Evolutionary conservation across 92 coral and sea anemone genomes (phyloP).

Genomic region (Plumapathes pennacea): DNA sequence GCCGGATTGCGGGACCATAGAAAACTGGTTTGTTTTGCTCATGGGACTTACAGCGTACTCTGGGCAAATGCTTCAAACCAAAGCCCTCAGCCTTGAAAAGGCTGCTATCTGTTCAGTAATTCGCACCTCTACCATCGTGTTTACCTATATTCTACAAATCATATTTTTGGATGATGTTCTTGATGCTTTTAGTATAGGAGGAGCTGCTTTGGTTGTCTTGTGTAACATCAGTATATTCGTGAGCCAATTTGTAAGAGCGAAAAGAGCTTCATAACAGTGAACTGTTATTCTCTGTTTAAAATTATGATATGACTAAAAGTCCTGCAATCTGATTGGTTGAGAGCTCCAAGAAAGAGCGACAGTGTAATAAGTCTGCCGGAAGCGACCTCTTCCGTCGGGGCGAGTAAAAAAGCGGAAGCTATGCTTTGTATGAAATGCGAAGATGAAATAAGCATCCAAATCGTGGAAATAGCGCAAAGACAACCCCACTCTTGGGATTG

Average conservation of each 20-base stretch:
- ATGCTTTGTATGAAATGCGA: too few species aligned
- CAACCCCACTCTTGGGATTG: too few species aligned
- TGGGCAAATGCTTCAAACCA: slow-evolving; percentile 33
- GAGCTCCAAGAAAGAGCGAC: too few species aligned
- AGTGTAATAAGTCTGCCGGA: too few species aligned
- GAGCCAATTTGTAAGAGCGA: slow-evolving; percentile 9
- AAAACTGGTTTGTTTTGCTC: slow-evolving; percentile 4
- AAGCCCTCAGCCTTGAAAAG: slow-evolving; percentile 48
- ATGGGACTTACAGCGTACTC: slow-evolving; percentile 11
- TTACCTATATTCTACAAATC: slow-evolving; percentile 53
- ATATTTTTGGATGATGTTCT: slow-evolving; percentile 21
- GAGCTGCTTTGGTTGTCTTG: slow-evolving; percentile 50
- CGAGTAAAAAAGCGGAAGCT: too few species aligned
- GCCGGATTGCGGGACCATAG: slow-evolving; percentile 31
- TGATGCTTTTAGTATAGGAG: slow-evolving; percentile 40
- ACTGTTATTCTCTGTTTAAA: too few species aligned
- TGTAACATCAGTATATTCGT: slow-evolving; percentile 49
- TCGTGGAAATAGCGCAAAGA: too few species aligned
- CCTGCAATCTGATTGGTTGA: too few species aligned
- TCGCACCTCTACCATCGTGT: slow-evolving; percentile 54
- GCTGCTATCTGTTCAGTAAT: slow-evolving; percentile 51
- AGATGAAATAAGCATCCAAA: too few species aligned
- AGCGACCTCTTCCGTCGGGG: too few species aligned
- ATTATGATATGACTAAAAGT: too few species aligned
- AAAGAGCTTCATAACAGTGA: too few species aligned